Evolutionary conservation across 2,888 invertebrate genomes (phyloP).

Genomic region (Meiosimyza decipiens): DNA sequence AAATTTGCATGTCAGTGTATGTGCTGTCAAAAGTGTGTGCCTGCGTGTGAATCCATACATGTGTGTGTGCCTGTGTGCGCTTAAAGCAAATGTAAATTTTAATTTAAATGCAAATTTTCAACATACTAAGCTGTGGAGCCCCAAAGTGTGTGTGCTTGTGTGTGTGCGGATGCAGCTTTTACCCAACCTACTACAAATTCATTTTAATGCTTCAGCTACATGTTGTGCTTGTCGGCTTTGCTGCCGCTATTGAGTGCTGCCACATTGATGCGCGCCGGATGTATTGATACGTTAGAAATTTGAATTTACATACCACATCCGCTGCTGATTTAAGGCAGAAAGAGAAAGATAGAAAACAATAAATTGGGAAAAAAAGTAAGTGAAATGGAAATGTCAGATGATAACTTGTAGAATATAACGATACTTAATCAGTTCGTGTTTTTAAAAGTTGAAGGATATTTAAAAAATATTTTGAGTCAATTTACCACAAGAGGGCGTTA

Average conservation of each 20-base stretch:
- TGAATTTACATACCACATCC: slow-evolving; percentile 26
- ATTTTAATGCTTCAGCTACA: neutral
- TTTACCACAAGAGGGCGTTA: too few species aligned
- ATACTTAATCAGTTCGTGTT: too few species aligned
- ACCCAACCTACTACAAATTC: neutral
- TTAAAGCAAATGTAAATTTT: slow-evolving; percentile 41
- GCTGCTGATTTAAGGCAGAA: neutral
- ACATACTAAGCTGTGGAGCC: slow-evolving; percentile 43
- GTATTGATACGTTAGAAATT: slow-evolving; percentile 24
- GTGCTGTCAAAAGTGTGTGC: neutral
- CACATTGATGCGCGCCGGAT: slow-evolving; percentile 8
- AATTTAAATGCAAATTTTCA: slow-evolving; percentile 54
- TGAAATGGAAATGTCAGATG: too few species aligned
- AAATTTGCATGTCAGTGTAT: slow-evolving; percentile 37
- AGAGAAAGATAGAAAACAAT: too few species aligned
- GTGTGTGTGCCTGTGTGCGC: neutral
- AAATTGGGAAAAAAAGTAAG: too few species aligned
- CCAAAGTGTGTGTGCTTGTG: too few species aligned
- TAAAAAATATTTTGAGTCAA: too few species aligned
- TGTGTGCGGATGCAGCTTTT: too few species aligned
- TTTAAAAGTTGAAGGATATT: too few species aligned
- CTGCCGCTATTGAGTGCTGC: slow-evolving; percentile 2
- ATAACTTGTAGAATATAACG: too few species aligned
- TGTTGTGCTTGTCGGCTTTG: slow-evolving; percentile 6
- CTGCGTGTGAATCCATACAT: slow-evolving; percentile 2